Percentiles rank a stretch among this genome's conserved stretches.
Conservation (phyloP, 2,888 invertebrate species). For the Bembecia ichneumoniformis region DNA sequence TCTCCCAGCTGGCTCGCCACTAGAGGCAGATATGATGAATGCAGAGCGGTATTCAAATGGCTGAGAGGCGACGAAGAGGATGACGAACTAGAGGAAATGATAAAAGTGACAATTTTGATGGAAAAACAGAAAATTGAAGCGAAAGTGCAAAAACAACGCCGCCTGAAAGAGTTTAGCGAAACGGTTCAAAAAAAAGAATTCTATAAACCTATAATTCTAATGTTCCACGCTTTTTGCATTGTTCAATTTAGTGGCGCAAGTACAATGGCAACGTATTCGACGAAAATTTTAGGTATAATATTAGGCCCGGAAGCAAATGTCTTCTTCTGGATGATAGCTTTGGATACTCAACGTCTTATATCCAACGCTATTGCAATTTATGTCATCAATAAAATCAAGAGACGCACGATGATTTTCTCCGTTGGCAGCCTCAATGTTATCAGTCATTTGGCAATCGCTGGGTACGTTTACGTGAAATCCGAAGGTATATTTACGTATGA, state of each 20-base stretch:
- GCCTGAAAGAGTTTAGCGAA: constrained; percentile 13
- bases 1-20: constrained; percentile 76
- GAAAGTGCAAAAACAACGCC: constrained; percentile 8
- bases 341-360: constrained; percentile 74
- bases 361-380: constrained; percentile 73
- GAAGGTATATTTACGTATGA: constrained; percentile 28
- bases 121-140: constrained; percentile 18
- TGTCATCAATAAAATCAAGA: constrained; percentile 69
- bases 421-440: constrained; percentile 71
- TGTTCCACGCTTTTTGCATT: constrained; percentile 73
- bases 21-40: constrained; percentile 64
- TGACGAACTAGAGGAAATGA: constrained; percentile 48
- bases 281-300: constrained; percentile 68
- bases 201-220: constrained; percentile 68
- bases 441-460: constrained; percentile 67
- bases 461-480: constrained; percentile 37
- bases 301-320: constrained; percentile 72
- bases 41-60: constrained; percentile 68
- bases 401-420: constrained; percentile 72
- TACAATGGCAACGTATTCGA: constrained; percentile 77
- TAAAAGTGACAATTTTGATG: constrained; percentile 26
- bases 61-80: constrained; percentile 64
- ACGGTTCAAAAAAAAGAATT: constrained; percentile 57
- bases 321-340: constrained; percentile 74
- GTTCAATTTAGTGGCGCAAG: constrained; percentile 78